A percentile compares a stretch with the other conserved stretches of the same genome.
Conservation (phyloP, 2,797 vertebrate genomes). For the Nannoperca obscura region DNA sequence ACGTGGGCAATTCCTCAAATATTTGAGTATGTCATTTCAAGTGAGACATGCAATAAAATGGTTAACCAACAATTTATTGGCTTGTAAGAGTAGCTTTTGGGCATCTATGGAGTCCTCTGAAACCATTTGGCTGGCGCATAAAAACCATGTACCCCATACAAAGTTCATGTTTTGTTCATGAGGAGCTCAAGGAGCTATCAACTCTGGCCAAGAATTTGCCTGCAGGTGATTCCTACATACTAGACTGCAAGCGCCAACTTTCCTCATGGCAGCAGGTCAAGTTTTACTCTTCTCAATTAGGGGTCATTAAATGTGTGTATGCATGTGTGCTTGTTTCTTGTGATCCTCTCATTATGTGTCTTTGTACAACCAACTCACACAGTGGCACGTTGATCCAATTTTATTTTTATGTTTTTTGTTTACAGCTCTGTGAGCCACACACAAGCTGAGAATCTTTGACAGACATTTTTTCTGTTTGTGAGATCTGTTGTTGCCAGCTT, state of each 20-base stretch:
- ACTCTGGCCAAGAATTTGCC: constrained; percentile 50
- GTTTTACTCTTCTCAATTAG: constrained; percentile 34
- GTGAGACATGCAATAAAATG: constrained; percentile 47
- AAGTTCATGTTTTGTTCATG: constrained; percentile 38
- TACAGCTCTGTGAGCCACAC: constrained; percentile 42
- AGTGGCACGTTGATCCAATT: constrained; percentile 49
- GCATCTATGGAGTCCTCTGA: constrained; percentile 44
- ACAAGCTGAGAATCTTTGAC: constrained; percentile 33
- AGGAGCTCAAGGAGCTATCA: constrained; percentile 39
- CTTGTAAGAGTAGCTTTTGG: constrained; percentile 38
- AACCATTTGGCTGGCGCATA: constrained; percentile 29
- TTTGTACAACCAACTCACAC: constrained; percentile 30
- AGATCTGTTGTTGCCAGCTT: constrained; percentile 42
- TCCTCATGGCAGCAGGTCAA: constrained; percentile 43
- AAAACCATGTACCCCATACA: constrained; percentile 58
- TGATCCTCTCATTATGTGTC: constrained; percentile 29
- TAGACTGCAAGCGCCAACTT: constrained; percentile 19
- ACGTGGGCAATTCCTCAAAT: constrained; percentile 8
- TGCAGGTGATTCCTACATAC: constrained; percentile 47
- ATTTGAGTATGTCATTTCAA: constrained; percentile 32
- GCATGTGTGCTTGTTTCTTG: constrained; percentile 16
- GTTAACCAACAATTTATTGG: constrained; percentile 41
- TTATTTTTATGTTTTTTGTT: constrained; percentile 52
- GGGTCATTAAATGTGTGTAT: constrained; percentile 36
- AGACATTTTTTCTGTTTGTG: constrained; percentile 8